Percentiles rank a stretch among this genome's conserved stretches.
Evolutionary conservation across 2,113 vertebrate species (phyloP).

Genomic region (Hylia prasina): DNA sequence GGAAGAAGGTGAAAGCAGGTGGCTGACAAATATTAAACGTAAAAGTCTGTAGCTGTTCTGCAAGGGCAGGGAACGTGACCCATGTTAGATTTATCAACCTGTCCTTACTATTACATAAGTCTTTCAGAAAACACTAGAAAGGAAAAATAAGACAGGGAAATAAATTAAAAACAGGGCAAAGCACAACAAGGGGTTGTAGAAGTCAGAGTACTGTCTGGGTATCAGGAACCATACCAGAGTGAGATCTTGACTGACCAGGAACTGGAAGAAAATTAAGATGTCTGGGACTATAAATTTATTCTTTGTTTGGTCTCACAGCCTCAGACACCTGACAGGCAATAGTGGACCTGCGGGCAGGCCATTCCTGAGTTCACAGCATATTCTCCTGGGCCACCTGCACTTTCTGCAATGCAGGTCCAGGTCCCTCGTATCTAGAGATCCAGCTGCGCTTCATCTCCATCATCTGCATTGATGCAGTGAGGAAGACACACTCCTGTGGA

Average conservation of each 20-base stretch:
- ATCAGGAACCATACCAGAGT: background rate
- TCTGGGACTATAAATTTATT: background rate
- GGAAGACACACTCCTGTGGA: background rate
- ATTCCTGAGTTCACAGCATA: background rate
- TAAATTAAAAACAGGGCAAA: background rate
- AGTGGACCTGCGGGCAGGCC: background rate
- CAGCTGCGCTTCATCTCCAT: background rate
- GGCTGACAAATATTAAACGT: background rate
- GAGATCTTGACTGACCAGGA: background rate
- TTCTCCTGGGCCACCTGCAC: background rate
- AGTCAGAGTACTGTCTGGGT: background rate
- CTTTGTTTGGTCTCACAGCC: background rate
- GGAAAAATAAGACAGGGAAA: background rate
- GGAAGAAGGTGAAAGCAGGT: background rate
- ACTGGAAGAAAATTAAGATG: background rate
- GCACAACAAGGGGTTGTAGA: background rate
- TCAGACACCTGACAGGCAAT: background rate
- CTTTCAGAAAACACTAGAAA: background rate
- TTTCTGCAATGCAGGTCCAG: constrained; percentile 5
- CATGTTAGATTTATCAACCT: background rate
- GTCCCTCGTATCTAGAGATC: background rate
- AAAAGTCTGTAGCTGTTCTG: background rate
- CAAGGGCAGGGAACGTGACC: background rate
- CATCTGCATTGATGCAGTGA: background rate
- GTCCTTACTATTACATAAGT: background rate